Base-by-base conservation (phyloP, 2,888 invertebrate genomes). In the Heliconius ismenius region DNA sequence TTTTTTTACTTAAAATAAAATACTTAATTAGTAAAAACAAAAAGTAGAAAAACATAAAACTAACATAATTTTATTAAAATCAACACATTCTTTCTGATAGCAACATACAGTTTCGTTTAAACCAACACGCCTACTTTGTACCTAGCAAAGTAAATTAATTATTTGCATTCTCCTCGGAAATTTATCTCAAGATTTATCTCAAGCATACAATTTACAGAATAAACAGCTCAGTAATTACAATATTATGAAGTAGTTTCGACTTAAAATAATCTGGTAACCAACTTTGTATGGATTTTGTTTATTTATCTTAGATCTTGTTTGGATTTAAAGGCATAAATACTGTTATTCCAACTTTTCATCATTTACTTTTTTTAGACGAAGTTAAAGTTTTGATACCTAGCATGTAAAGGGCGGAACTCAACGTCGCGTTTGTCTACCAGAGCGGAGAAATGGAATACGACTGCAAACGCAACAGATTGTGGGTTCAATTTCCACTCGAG, bases 281-380 rank as follows among this genome's bases (percentile, higher is more conserved):
- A 87, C 86, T 88, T 86, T 85, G 85, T 85, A 85, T 84, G 83
- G 88, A 85, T 86, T 88, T 88, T 90, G 90, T 90, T 89, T 90
- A 87, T 87, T 88, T 86, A 86, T 84, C 84, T 89, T 87, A 90
- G n/a, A 58, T 89, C 89, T 89, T 88, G 86, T 86, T 85, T 85
- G 86, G 82, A 67, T 67, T 67, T 24, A 39, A 24, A 39, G 67
- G 9, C 43, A 18, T 26, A 24, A 43, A 39, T 67, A 39, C 24
- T 39, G 24, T 39, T 36, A n/a, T n/a, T 0, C 24, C 24, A 32
- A 28, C 32, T 64, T 64, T 24, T 62, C 11, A 13, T 62, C 32
- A 21, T 13, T 63, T 63, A 28, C 6, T 15, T 62, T 28, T 49
- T 54, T 54, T 54, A 3, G 54, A 9, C 2, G 21, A 58, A 58